Percentiles rank a stretch among this genome's conserved stretches.
These are phyloP conservation scores for Dendrocopos noguchii DNA, from an alignment of 2,113 vertebrate species.

Conservation along the genomic window DNA sequence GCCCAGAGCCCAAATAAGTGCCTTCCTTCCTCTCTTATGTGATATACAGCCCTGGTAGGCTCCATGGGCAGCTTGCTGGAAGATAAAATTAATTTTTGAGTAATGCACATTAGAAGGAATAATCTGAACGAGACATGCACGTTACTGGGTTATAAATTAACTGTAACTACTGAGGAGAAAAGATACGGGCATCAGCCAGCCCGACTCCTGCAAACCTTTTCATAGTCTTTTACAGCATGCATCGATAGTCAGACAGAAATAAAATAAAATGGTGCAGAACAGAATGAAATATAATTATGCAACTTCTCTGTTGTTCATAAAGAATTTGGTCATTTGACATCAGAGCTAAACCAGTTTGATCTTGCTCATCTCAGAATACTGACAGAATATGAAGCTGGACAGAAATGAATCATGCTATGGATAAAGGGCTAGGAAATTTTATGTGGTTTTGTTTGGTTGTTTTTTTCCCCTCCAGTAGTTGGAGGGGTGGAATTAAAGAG, in stretches of 20 bases:
- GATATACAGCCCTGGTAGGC: slow-evolving; percentile 23
- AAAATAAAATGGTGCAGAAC: background rate
- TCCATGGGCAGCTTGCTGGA: slow-evolving; percentile 37
- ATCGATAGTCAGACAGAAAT: background rate
- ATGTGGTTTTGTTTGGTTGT: background rate
- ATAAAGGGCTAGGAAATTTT: background rate
- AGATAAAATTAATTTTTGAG: slow-evolving; percentile 72
- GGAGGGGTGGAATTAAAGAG: background rate
- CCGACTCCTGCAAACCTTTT: fast-evolving
- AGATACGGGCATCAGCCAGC: background rate
- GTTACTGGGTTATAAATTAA: slow-evolving; percentile 61
- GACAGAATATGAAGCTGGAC: background rate
- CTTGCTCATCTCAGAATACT: background rate
- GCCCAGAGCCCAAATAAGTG: slow-evolving; percentile 34
- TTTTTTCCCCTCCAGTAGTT: background rate
- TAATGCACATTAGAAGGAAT: slow-evolving; percentile 57
- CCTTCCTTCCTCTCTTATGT: background rate
- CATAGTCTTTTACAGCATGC: background rate
- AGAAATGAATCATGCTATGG: background rate
- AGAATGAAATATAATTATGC: background rate
- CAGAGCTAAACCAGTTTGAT: background rate
- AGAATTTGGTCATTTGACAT: background rate
- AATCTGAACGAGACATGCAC: slow-evolving; percentile 44
- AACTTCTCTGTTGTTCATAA: background rate
- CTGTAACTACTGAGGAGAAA: slow-evolving; percentile 39